Conservation (phyloP, 92 coral and sea anemone genomes). For the Phenganax marumi region DNA sequence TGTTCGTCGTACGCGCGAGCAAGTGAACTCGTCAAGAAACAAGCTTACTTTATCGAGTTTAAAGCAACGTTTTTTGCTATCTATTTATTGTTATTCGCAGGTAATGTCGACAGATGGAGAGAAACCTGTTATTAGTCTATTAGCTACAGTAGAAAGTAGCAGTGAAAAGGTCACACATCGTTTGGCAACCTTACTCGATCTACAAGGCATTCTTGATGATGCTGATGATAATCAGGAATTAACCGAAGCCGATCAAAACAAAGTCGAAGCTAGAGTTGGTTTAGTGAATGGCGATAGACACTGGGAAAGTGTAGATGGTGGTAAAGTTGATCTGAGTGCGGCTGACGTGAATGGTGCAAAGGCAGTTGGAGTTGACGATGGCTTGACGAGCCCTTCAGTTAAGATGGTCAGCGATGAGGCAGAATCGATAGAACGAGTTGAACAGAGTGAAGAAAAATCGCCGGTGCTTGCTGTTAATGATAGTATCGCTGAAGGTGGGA, state of each 20-base stretch:
- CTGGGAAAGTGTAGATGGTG: too few relatives aligned
- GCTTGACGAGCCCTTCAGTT: not conserved
- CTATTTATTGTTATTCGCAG: slow-evolving; percentile 12
- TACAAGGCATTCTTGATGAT: slow-evolving; percentile 17
- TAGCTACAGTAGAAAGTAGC: slow-evolving; percentile 46
- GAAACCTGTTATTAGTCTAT: slow-evolving; percentile 53
- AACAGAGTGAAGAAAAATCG: slow-evolving; percentile 37
- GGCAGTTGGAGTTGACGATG: not conserved
- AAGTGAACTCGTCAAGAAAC: too few relatives aligned
- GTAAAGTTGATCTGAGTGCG: not conserved
- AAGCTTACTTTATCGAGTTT: too few relatives aligned
- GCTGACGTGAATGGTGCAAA: not conserved
- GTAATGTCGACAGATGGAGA: slow-evolving; percentile 49
- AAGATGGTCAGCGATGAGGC: not conserved
- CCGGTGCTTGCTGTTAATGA: not conserved
- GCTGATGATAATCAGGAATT: slow-evolving; percentile 19
- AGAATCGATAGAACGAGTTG: slow-evolving; percentile 37
- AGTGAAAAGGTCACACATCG: slow-evolving; percentile 29
- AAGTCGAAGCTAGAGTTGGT: not conserved
- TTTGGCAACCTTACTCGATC: slow-evolving; percentile 28
- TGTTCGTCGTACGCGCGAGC: too few relatives aligned
- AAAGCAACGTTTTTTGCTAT: not conserved
- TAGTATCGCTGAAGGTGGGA: not conserved
- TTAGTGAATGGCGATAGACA: not conserved
- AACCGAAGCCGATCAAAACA: not conserved